These are phyloP conservation scores for Drosophila teissieri DNA, from an alignment of 1,140 invertebrate species.

Conservation along the genomic window DNA sequence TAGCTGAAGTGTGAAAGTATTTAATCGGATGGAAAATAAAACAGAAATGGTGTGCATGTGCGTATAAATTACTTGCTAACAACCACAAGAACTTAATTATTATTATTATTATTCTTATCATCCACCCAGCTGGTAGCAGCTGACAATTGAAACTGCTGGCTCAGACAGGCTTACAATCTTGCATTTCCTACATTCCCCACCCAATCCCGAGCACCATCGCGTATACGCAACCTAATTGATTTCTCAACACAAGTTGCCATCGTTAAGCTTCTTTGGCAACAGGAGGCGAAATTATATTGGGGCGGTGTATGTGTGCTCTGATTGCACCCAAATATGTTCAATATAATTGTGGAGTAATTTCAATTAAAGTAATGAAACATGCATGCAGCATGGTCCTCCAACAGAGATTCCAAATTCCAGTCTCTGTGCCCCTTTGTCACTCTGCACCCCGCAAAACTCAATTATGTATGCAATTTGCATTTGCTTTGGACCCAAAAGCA, in stretches of 20 bases:
- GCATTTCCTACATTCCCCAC: neutral
- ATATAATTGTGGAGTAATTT: conserved; percentile 71
- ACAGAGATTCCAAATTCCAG: conserved; percentile 13
- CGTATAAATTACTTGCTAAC: neutral
- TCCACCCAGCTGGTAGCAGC: neutral
- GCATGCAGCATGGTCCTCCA: conserved; percentile 18
- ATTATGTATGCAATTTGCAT: conserved; percentile 66
- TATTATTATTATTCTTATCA: conserved; percentile 7
- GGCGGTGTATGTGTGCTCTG: conserved; percentile 11
- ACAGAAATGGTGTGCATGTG: neutral
- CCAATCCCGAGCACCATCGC: conserved; percentile 1
- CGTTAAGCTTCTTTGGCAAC: conserved; percentile 27
- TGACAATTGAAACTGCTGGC: conserved; percentile 4
- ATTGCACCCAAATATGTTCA: conserved; percentile 42
- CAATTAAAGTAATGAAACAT: conserved; percentile 78
- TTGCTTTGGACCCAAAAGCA: conserved; percentile 18
- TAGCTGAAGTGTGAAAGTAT: conserved; percentile 8
- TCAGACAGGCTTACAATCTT: neutral
- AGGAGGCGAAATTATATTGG: conserved; percentile 5
- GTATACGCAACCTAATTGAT: conserved; percentile 47
- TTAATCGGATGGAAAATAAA: conserved; percentile 16
- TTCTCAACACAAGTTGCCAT: conserved; percentile 28
- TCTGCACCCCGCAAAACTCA: conserved; percentile 49
- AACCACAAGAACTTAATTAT: neutral
- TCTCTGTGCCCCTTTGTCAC: neutral